These are phyloP conservation scores for Phytoseiulus persimilis DNA, from an alignment of 2,888 invertebrate species.

Conservation along the genomic window DNA sequence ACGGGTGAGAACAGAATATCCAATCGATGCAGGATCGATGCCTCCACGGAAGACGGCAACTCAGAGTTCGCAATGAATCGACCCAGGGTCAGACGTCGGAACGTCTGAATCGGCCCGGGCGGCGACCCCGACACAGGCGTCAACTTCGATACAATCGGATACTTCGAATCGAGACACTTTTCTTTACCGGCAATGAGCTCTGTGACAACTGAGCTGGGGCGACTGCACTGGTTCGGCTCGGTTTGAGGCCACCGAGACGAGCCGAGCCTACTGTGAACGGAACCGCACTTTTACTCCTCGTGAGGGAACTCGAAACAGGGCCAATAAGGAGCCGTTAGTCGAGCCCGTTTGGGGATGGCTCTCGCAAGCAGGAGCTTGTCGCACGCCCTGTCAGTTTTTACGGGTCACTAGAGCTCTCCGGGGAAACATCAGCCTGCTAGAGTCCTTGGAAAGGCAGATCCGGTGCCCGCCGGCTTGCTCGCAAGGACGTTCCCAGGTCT, in stretches of 20 bases:
- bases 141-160: too few species aligned
- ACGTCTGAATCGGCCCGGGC: too few species aligned
- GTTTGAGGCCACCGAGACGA: neutral
- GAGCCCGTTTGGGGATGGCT: neutral
- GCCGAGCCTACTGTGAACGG: neutral
- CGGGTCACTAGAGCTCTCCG: conserved; percentile 5
- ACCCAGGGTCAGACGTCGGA: too few species aligned
- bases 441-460: neutral
- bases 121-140: too few species aligned
- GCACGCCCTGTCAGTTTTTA: neutral
- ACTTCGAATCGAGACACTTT: too few species aligned
- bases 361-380: neutral
- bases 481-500: neutral
- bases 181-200: neutral
- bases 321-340: conserved; percentile 5
- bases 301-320: neutral
- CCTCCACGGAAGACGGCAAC: too few species aligned
- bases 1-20: too few species aligned
- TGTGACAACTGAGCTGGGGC: neutral
- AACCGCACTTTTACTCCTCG: neutral
- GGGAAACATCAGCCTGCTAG: neutral
- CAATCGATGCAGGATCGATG: too few species aligned
- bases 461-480: neutral
- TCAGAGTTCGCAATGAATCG: too few species aligned
- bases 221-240: neutral